Conservation (phyloP, 2,797 vertebrate species). For the Mormyrus hasselquistii region DNA sequence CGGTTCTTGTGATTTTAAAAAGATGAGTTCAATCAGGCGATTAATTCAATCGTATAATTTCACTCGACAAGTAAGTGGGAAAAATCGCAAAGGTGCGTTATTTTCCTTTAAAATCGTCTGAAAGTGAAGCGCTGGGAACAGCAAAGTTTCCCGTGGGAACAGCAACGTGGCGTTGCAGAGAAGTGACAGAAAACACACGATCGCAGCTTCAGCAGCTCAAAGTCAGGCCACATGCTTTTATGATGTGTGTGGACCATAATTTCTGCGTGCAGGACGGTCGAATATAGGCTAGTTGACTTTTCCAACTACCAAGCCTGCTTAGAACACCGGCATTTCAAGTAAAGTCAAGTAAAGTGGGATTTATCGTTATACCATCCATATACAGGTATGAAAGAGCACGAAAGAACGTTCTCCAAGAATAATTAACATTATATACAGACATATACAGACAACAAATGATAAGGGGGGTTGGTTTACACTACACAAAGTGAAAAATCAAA, state of each 20-base stretch:
- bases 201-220: background rate
- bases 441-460: background rate
- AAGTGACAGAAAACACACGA: constrained; percentile 24
- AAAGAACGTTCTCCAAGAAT: background rate
- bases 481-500: background rate
- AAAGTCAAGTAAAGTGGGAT: background rate
- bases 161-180: background rate
- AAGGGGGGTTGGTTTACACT: background rate
- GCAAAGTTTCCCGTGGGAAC: constrained; percentile 22
- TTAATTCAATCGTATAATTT: background rate
- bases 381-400: background rate
- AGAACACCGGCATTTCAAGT: background rate
- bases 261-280: background rate
- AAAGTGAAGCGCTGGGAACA: background rate
- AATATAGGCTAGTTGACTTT: background rate
- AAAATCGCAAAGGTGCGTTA: background rate
- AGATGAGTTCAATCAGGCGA: background rate
- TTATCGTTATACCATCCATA: background rate
- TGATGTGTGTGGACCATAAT: background rate
- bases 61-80: background rate
- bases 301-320: background rate
- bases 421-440: background rate
- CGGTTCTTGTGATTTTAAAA: background rate
- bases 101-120: background rate
- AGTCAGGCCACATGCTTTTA: background rate